phyloP scores from a whole-genome alignment of 2,797 vertebrate genomes.

The Characodon lateralis region DNA sequence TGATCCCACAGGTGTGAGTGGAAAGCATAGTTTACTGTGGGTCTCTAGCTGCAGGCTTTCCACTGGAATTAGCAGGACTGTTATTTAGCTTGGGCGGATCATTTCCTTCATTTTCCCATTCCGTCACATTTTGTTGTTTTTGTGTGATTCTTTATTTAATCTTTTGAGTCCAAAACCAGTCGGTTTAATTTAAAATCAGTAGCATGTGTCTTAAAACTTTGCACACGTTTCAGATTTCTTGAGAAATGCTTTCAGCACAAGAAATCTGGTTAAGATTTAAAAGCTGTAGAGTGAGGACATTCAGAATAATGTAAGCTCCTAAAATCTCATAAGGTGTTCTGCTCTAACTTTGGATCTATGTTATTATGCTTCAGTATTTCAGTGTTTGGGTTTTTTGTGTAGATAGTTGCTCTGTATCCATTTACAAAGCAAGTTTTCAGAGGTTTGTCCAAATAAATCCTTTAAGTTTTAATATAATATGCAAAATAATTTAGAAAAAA shows the following conservation, averaged over 20 bases:
- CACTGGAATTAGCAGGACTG: slow-evolving; percentile 63
- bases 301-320: slow-evolving; percentile 17
- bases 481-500: background rate
- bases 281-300: slow-evolving; percentile 40
- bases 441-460: background rate
- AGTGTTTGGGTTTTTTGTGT: background rate
- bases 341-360: slow-evolving; percentile 35
- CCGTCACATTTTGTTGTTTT: slow-evolving; percentile 17
- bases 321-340: slow-evolving; percentile 29
- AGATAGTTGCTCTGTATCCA: background rate
- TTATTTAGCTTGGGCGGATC: slow-evolving; percentile 59
- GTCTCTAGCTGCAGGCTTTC: slow-evolving; percentile 43
- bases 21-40: slow-evolving; percentile 58
- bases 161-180: slow-evolving; percentile 7
- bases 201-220: slow-evolving; percentile 17
- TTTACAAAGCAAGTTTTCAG: background rate
- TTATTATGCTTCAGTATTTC: slow-evolving; percentile 15
- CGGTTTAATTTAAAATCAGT: background rate
- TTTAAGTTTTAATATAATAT: background rate
- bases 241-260: slow-evolving; percentile 29
- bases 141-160: slow-evolving; percentile 10
- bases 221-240: slow-evolving; percentile 23
- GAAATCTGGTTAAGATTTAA: slow-evolving; percentile 37
- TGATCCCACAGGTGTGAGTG: slow-evolving; percentile 41
- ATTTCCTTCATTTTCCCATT: slow-evolving; percentile 16